Conservation (phyloP, 1,140 invertebrate genomes). For the Halesus radiatus region DNA sequence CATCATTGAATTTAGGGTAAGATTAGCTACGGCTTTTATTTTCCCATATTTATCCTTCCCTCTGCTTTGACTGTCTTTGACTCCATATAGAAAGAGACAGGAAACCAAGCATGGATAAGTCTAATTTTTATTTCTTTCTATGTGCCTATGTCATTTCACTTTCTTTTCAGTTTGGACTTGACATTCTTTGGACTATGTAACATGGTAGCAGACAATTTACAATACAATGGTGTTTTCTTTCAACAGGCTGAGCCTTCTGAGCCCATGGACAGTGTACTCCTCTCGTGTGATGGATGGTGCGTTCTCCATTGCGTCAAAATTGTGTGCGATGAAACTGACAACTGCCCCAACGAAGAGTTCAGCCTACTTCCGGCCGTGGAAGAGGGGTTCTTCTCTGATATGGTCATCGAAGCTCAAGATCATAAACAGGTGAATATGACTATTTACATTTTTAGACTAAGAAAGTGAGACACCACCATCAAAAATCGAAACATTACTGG, state of each 20-base stretch:
- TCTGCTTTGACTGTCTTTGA: too few species aligned
- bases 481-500: too few species aligned
- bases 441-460: too few species aligned
- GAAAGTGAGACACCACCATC: too few species aligned
- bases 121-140: too few species aligned
- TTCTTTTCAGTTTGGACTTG: too few species aligned
- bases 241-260: slow-evolving; percentile 63
- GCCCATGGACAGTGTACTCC: slow-evolving; percentile 67
- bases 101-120: too few species aligned
- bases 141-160: too few species aligned
- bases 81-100: too few species aligned
- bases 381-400: slow-evolving; percentile 75
- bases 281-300: slow-evolving; percentile 74
- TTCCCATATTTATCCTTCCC: too few species aligned
- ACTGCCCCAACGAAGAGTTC: slow-evolving; percentile 62
- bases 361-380: slow-evolving; percentile 73
- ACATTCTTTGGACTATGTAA: too few species aligned
- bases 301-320: slow-evolving; percentile 72
- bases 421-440: slow-evolving; percentile 68
- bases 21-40: neutral
- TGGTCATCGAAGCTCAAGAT: slow-evolving; percentile 67
- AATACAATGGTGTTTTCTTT: neutral
- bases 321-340: slow-evolving; percentile 61
- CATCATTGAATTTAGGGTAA: slow-evolving; percentile 74
- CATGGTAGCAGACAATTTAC: too few species aligned